These are phyloP conservation scores for Melanotaenia duboulayi DNA, from an alignment of 2,113 vertebrate species.

Conservation along the genomic window DNA sequence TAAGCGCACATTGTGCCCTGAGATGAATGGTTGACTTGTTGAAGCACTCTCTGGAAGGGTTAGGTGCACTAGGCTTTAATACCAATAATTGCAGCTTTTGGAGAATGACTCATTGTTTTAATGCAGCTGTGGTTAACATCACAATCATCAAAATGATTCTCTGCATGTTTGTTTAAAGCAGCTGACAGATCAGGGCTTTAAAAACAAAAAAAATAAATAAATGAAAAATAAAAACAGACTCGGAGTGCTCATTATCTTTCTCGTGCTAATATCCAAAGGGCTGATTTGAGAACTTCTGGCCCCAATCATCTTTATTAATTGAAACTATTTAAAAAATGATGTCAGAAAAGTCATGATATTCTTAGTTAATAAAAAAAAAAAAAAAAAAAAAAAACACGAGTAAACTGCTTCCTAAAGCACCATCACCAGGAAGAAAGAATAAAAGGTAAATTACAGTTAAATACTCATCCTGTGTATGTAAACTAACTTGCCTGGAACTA, in stretches of 20 bases:
- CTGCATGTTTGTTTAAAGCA: conserved; percentile 39
- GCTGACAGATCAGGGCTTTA: conserved; percentile 13
- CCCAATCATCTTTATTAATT: conserved; percentile 67
- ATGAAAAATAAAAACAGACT: too few relatives aligned
- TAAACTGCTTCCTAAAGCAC: too few relatives aligned
- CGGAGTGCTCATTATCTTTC: conserved; percentile 4
- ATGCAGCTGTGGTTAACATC: conserved; percentile 73
- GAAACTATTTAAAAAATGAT: conserved; percentile 47
- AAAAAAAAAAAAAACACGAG: too few relatives aligned
- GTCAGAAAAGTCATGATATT: background rate
- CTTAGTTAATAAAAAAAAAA: too few relatives aligned
- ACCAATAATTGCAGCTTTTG: conserved; percentile 73
- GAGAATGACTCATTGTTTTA: conserved; percentile 74
- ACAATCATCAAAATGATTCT: conserved; percentile 62
- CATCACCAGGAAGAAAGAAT: too few relatives aligned
- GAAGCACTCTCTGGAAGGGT: conserved; percentile 49
- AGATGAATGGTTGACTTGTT: conserved; percentile 63
- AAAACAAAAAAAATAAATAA: background rate
- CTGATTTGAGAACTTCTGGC: conserved; percentile 37
- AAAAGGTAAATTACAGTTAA: too few relatives aligned
- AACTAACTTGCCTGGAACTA: too few relatives aligned
- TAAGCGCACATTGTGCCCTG: conserved; percentile 36
- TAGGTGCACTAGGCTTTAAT: conserved; percentile 64
- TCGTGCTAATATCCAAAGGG: conserved; percentile 9
- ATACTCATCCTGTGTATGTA: too few relatives aligned